Base-by-base conservation (phyloP, 37 sponge, comb jelly and placozoan genomes). In the Ephydatia muelleri region DNA sequence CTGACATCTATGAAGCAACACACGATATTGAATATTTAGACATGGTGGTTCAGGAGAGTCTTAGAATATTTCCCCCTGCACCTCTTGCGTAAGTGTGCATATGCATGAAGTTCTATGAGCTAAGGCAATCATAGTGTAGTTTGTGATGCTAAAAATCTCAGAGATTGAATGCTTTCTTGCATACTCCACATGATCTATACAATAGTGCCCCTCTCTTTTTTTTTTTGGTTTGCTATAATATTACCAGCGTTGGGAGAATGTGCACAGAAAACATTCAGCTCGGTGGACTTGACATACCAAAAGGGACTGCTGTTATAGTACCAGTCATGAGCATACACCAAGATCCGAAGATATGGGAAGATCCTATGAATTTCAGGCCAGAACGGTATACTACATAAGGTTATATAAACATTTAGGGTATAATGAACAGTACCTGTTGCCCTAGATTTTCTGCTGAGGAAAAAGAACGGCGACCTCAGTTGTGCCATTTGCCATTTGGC, bases 331-430 rank as follows among this genome's bases (percentile, higher is more conserved):
- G 64, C 66, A 22, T 93, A 29, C 95, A 95, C 38, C 81, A 89
- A 32, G 82, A 89, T 66, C 90, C 92, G 26, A 73, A 91, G 66
- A 85, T 81, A 69, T 95, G 95, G 95, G 49, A 65, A 22, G 78
- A 95, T 25, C 92, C 95, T 25, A 83, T 87, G 31, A 87, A 78
- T 49, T 95, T 95, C 85, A 78, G 84, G 47, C 95, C 95, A 32
- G 77, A 89, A 21, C 88, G 95, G 92, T 93, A 36, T 6, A 43
- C n/a, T n/a, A 36, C 72, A 31, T n/a, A 32, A n/a, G 11, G 11
- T n/a, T n/a, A n/a, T n/a, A n/a, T n/a, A 23, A n/a, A 23, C 29
- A 71, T 71, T 13, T 32, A 23, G 19, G 11, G 14, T 11, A 25
- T 29, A 2, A 25, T 38, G 26, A 28, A 38, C n/a, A 26, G 26